Percentiles rank a stretch among this genome's conserved stretches.
These are phyloP conservation scores for Pomatostomus ruficeps DNA, from an alignment of 2,113 vertebrate genomes.

Conservation along the genomic window DNA sequence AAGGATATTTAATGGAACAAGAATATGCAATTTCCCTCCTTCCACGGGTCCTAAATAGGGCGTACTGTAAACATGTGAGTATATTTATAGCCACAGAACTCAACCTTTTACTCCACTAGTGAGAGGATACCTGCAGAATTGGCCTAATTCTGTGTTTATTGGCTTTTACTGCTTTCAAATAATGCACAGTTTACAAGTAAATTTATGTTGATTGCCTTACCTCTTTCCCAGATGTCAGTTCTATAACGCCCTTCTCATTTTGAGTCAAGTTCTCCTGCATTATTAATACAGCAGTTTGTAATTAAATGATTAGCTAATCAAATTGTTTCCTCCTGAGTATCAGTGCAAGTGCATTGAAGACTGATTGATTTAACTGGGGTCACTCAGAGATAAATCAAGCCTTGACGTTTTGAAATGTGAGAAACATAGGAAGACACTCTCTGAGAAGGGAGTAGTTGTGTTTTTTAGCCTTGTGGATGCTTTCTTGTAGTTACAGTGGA, in stretches of 20 bases:
- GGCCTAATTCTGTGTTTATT: neutral
- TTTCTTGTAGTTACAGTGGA: neutral
- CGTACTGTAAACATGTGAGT: neutral
- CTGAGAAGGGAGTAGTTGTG: neutral
- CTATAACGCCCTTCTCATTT: neutral
- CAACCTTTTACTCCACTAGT: neutral
- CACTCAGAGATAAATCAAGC: neutral
- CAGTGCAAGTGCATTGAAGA: neutral
- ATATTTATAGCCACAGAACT: neutral
- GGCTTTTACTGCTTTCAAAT: neutral
- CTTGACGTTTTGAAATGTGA: neutral
- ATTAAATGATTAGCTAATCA: slow-evolving; percentile 15
- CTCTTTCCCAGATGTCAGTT: neutral
- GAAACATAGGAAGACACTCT: neutral
- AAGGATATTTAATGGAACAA: neutral
- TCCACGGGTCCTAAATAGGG: neutral
- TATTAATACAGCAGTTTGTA: neutral
- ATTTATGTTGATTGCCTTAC: neutral
- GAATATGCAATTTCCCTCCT: neutral
- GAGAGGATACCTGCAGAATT: neutral
- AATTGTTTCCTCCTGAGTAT: neutral
- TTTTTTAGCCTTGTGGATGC: neutral
- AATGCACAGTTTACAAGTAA: neutral
- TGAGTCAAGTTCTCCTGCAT: neutral
- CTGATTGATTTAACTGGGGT: neutral